Base-by-base conservation (phyloP, 1,140 invertebrate species). In the Propsilocerus akamusi region DNA sequence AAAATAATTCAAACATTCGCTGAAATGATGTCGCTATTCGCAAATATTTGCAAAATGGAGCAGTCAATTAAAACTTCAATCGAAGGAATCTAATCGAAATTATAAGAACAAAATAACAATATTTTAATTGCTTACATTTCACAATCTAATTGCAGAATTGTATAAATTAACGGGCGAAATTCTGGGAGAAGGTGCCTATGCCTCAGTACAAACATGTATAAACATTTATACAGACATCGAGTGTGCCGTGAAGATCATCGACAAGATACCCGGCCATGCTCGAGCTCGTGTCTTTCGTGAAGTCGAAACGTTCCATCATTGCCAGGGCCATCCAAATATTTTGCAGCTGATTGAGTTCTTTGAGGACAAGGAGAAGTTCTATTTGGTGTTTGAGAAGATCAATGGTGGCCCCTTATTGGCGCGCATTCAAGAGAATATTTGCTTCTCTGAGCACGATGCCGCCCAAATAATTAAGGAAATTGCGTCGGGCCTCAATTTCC, bases 221-320 rank as follows among this genome's bases (percentile, higher is more conserved):
- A 91, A 90, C 60, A 81, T 88, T 52, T 84, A 84, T 66, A 94
- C 86, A 49, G 84, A 88, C 53, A 74, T 88, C 65, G 92, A 97
- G 69, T 97, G 84, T 68, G 95, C 95, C 41, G 94, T 97, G 50
- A 98, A 98, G 74, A 90, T 97, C 55, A 94, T 97, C 62, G 89
- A 95, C 67, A 96, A 96, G 66, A 86, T 90, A 56, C 87, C 87
- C 47, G 86, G 86, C 48, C 88, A 95, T 69, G 86, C 86, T 55
- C 78, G 94, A 54, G 81, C 81, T 57, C 77, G 93, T 58, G 93
- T 97, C 34, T 94, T 97, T 74, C 88, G 92, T 53, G 95, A 99
- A 70, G 91, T 99, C 56, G 93, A 99, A 71, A 97, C 92, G 55
- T 97, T 97, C 75, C 88, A 96, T 70, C 86, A 97, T 68, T 98